phyloP scores from a whole-genome alignment of 2,888 invertebrate genomes.

The Acanthosepion esculentum region DNA sequence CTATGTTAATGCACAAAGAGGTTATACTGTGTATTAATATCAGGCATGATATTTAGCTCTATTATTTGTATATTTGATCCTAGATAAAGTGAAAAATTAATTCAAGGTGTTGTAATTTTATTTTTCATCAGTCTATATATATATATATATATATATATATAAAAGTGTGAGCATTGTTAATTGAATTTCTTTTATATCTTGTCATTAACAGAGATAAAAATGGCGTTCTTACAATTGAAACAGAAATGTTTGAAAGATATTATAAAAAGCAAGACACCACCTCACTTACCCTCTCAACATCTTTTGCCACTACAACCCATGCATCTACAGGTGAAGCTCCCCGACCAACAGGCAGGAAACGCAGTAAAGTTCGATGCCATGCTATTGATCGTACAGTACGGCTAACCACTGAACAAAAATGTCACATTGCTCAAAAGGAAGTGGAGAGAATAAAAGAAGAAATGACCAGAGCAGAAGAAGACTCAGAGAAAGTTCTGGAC shows the following conservation, averaged over 20 bases:
- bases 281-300: conserved; percentile 49
- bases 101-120: too few species aligned
- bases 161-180: too few species aligned
- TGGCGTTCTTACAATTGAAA: conserved; percentile 73
- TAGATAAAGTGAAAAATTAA: too few species aligned
- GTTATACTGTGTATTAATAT: too few species aligned
- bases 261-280: conserved; percentile 68
- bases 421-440: conserved; percentile 75
- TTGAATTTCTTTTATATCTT: not conserved
- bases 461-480: conserved; percentile 71
- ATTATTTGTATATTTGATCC: too few species aligned
- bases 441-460: conserved; percentile 74
- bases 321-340: conserved; percentile 60
- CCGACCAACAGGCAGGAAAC: conserved; percentile 65
- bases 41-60: too few species aligned
- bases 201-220: conserved; percentile 69
- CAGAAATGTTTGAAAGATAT: conserved; percentile 75
- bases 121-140: not conserved
- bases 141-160: not conserved
- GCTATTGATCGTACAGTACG: conserved; percentile 70
- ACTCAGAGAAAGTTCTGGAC: conserved; percentile 74
- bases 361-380: conserved; percentile 72
- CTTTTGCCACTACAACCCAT: conserved; percentile 57
- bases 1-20: too few species aligned
- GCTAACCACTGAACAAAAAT: conserved; percentile 74